Percentiles rank a stretch among this genome's conserved stretches.
Evolutionary conservation across 2,797 vertebrate species (phyloP).

Genomic region (Lepidocolaptes lacrymiger): DNA sequence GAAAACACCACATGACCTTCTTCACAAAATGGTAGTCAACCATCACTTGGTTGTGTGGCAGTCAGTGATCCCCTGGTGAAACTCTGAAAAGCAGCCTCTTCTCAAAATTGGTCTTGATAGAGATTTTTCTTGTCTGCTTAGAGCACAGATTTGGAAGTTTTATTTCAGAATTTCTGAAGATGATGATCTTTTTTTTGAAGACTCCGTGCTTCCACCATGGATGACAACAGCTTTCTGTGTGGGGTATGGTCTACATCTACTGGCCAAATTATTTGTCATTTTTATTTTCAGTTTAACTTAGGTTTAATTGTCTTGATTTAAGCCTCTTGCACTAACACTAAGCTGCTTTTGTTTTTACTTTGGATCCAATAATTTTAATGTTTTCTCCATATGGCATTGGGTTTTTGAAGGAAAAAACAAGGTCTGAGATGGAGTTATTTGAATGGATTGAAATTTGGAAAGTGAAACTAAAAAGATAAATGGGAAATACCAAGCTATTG

Average conservation of each 20-base stretch:
- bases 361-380: conserved; percentile 66
- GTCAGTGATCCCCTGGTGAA: background rate
- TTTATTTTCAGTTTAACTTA: conserved; percentile 67
- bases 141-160: background rate
- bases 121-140: background rate
- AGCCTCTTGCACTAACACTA: conserved; percentile 56
- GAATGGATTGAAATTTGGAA: conserved; percentile 13
- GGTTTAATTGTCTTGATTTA: conserved; percentile 61
- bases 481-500: background rate
- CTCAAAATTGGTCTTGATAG: background rate
- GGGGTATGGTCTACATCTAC: background rate
- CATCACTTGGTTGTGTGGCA: background rate
- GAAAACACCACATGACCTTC: background rate
- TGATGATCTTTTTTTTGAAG: background rate
- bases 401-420: conserved; percentile 32
- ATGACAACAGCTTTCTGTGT: background rate
- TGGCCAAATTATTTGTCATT: conserved; percentile 7
- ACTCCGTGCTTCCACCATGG: fast-evolving
- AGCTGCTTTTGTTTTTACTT: conserved; percentile 70
- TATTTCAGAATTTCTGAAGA: background rate
- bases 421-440: background rate
- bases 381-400: conserved; percentile 63
- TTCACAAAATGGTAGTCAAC: background rate
- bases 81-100: background rate
- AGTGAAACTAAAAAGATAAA: conserved; percentile 34